Base-by-base conservation (phyloP, 2,113 vertebrate genomes). In the Pelusios castaneus region DNA sequence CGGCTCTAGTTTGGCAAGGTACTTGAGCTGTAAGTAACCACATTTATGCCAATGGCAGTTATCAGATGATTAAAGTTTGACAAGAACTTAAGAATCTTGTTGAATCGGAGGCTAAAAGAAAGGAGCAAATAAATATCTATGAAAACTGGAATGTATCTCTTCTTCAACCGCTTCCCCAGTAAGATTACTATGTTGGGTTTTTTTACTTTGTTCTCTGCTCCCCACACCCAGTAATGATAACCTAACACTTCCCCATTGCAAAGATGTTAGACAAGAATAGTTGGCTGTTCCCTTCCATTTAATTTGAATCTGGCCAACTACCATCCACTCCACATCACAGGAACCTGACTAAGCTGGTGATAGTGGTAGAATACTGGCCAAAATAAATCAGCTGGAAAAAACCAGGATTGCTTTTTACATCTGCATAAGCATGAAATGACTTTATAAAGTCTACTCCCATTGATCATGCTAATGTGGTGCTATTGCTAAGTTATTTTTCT, bases 181-280 rank as follows among this genome's bases (percentile, higher is more conserved):
- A 52, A 38, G 51, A 47, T 85, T 41, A 75, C 17, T 49, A 75
- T 78, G 79, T 76, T 52, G 11, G 11, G 47, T 3, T 52, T 95
- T 90, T 70, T 77, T 73, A 54, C 34, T 11, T 41, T 5, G 10
- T 1, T 0, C 77, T 88, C 54, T 67, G 41, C 70, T n/a, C n/a
- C n/a, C 38, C 10, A 47, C 47, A n/a, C 34, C 29, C 63, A 47
- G 14, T 16, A 52, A 85, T 87, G 21, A 51, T 82, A 14, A 27
- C 83, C 17, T 43, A 56, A 55, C 51, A 70, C 43, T 0, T 0
- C 34, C 76, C 52, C 2, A 0, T 11, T 6, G 19, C 14, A 34
- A 41, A 49, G 45, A 49, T 31, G 41, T 29, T 38, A 77, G 54
- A 16, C 2, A 82, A 77, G 58, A 79, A 76, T 56, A 76, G 73